Percentiles rank a stretch among this genome's conserved stretches.
phyloP scores from a whole-genome alignment of 2,888 invertebrate genomes.

The Agrilus biguttatus region DNA sequence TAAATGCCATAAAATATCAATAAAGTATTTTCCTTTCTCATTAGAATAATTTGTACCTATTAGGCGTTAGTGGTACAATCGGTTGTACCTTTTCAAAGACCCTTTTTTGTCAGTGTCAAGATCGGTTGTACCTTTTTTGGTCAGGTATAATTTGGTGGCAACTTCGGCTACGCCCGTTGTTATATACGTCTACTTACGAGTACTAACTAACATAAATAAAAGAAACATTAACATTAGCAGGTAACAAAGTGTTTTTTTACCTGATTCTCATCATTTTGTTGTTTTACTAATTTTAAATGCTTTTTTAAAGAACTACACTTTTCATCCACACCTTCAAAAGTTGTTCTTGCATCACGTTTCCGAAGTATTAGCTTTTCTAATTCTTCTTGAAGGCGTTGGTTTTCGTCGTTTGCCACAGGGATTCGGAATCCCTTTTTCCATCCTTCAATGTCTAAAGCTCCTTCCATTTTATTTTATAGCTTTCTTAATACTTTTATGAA shows the following conservation, averaged over 20 bases:
- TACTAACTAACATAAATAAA: not conserved
- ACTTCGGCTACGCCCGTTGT: too few relatives aligned
- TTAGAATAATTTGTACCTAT: too few relatives aligned
- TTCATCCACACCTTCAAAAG: constrained; percentile 31
- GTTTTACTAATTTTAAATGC: constrained; percentile 36
- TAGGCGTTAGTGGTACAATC: too few relatives aligned
- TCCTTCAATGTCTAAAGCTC: constrained; percentile 53
- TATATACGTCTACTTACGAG: too few relatives aligned
- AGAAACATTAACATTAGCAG: not conserved
- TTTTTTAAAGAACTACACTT: constrained; percentile 25
- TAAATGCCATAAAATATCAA: too few relatives aligned
- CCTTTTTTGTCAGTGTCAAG: too few relatives aligned
- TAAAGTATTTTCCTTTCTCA: too few relatives aligned
- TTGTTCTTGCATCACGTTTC: constrained; percentile 32
- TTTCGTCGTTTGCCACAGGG: constrained; percentile 66
- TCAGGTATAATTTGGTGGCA: too few relatives aligned
- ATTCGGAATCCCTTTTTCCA: constrained; percentile 66
- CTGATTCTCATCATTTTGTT: constrained; percentile 41
- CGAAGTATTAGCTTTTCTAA: constrained; percentile 33
- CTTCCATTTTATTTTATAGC: constrained; percentile 34
- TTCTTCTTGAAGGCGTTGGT: constrained; percentile 40
- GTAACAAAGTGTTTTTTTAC: constrained; percentile 17
- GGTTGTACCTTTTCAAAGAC: too few relatives aligned
- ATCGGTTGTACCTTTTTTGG: too few relatives aligned
- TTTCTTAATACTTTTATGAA: too few relatives aligned